These are phyloP conservation scores for Parazoanthus darwini DNA, from an alignment of 92 coral and sea anemone genomes.

Conservation along the genomic window DNA sequence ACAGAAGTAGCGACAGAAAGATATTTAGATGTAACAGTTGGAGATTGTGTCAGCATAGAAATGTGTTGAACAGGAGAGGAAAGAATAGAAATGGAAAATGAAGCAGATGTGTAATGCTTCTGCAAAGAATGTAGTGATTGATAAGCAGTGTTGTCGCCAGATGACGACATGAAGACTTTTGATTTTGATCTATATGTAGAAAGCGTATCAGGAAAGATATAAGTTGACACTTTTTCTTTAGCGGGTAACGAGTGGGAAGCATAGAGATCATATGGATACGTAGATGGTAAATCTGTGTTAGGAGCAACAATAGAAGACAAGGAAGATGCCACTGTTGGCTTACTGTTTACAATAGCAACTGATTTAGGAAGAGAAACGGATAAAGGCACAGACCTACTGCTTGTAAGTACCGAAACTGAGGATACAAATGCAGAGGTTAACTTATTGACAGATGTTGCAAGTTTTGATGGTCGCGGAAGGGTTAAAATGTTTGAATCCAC, in stretches of 20 bases:
- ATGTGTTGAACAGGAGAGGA: not conserved
- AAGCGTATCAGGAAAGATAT: not conserved
- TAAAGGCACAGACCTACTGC: not conserved
- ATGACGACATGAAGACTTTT: not conserved
- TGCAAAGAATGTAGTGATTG: too few species aligned
- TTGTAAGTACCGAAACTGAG: not conserved
- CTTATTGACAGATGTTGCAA: not conserved
- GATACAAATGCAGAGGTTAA: not conserved
- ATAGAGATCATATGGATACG: too few species aligned
- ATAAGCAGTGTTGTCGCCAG: not conserved
- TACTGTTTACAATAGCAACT: not conserved
- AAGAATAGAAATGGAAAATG: not conserved
- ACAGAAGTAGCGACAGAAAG: not conserved
- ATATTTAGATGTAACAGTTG: not conserved
- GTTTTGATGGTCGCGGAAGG: not conserved
- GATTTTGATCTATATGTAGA: too few species aligned
- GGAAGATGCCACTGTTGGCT: not conserved
- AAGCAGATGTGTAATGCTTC: not conserved
- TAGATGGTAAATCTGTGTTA: not conserved
- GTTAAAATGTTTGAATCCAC: not conserved
- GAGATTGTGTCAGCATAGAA: not conserved
- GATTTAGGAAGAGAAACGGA: not conserved
- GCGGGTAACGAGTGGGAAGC: not conserved
- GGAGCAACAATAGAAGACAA: not conserved
- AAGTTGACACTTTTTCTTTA: not conserved